phyloP scores from a whole-genome alignment of 2,888 invertebrate genomes.

The Eupeodes luniger region DNA sequence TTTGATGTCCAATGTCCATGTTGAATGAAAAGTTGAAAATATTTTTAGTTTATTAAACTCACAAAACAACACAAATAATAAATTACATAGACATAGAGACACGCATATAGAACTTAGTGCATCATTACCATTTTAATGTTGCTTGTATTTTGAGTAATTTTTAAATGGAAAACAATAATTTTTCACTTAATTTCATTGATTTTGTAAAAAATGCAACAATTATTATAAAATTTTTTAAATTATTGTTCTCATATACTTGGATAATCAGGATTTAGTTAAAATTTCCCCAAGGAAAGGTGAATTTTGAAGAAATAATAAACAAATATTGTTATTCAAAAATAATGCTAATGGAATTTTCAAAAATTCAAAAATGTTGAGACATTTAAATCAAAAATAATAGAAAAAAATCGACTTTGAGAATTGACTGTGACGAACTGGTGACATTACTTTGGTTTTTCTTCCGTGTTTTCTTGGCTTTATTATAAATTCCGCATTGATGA shows the following conservation, averaged over 20 bases:
- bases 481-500: constrained; percentile 3
- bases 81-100: not conserved
- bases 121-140: constrained; percentile 36
- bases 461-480: constrained; percentile 43
- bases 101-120: constrained; percentile 12
- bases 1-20: constrained; percentile 44
- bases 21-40: constrained; percentile 68
- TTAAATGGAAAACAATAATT: not conserved
- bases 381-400: constrained; percentile 56
- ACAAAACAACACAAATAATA: constrained; percentile 36
- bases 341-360: constrained; percentile 47
- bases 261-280: constrained; percentile 12
- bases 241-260: not conserved
- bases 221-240: not conserved
- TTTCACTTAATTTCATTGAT: not conserved
- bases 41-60: constrained; percentile 83
- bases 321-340: not conserved
- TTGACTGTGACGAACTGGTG: constrained; percentile 49
- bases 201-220: constrained; percentile 22
- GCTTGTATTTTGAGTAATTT: constrained; percentile 2
- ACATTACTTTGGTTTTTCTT: constrained; percentile 51
- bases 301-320: constrained; percentile 2
- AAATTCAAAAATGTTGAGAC: constrained; percentile 57
- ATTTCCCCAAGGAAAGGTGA: not conserved
- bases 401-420: constrained; percentile 26